phyloP scores from a whole-genome alignment of 2,888 invertebrate species.

The Lycia hirtaria region DNA sequence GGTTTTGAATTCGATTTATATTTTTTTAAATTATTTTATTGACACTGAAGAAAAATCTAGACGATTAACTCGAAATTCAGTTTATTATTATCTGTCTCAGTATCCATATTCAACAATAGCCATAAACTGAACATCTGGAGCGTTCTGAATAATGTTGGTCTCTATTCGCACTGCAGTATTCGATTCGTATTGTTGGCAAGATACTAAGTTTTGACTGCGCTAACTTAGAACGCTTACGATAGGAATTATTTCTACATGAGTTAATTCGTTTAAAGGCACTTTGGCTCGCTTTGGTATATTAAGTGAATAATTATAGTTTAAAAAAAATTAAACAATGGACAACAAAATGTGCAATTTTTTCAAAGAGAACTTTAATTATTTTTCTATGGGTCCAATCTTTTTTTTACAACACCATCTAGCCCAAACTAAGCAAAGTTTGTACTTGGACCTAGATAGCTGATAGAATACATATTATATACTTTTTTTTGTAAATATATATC shows the following conservation, averaged over 20 bases:
- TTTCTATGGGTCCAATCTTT: no score
- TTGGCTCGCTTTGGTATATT: neutral
- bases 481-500: no score
- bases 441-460: neutral
- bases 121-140: neutral
- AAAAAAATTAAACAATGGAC: no score
- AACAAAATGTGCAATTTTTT: no score
- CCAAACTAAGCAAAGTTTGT: neutral
- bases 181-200: constrained; percentile 21
- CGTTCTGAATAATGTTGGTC: constrained; percentile 5
- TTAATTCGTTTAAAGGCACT: neutral
- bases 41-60: neutral
- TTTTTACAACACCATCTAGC: no score
- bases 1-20: no score
- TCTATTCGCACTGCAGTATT: constrained; percentile 6
- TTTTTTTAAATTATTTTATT: no score
- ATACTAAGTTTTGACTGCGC: constrained; percentile 16
- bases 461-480: no score
- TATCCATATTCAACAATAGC: constrained; percentile 1
- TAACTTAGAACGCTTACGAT: constrained; percentile 14
- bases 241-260: neutral
- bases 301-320: no score
- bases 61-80: neutral
- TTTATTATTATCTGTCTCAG: neutral
- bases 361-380: no score